A percentile compares a stretch with the other conserved stretches of the same genome.
Conservation (phyloP, 2,113 vertebrate genomes). For the Danio rerio region DNA sequence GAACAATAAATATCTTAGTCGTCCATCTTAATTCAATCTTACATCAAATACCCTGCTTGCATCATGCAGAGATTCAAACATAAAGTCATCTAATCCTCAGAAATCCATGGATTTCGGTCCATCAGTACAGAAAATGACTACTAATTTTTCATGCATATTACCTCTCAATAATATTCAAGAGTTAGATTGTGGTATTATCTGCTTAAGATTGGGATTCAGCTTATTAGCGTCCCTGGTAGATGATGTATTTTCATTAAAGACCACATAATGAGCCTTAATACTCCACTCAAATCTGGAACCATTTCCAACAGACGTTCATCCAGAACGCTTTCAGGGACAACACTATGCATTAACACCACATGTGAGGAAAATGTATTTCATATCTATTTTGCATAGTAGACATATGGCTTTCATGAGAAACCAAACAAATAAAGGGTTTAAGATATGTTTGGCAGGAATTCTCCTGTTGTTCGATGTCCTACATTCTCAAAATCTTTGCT, state of each 20-base stretch:
- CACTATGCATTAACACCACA: background rate
- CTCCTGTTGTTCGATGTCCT: background rate
- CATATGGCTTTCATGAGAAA: background rate
- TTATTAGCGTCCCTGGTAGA: background rate
- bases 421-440: background rate
- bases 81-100: background rate
- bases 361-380: background rate
- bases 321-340: background rate
- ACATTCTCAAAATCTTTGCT: too few relatives aligned
- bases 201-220: slow-evolving; percentile 2
- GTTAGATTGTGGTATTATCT: slow-evolving; percentile 3
- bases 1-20: background rate
- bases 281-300: background rate
- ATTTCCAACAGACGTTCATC: background rate
- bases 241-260: background rate
- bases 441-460: background rate
- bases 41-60: background rate
- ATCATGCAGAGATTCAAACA: background rate
- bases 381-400: background rate
- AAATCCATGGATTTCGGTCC: background rate
- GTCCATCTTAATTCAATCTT: background rate
- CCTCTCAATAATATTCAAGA: background rate
- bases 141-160: slow-evolving; percentile 8
- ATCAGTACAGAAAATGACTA: slow-evolving; percentile 9
- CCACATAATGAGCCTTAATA: background rate